Base-by-base conservation (phyloP, 2,888 invertebrate species). In the Ashinkailepas kermadecensis region DNA sequence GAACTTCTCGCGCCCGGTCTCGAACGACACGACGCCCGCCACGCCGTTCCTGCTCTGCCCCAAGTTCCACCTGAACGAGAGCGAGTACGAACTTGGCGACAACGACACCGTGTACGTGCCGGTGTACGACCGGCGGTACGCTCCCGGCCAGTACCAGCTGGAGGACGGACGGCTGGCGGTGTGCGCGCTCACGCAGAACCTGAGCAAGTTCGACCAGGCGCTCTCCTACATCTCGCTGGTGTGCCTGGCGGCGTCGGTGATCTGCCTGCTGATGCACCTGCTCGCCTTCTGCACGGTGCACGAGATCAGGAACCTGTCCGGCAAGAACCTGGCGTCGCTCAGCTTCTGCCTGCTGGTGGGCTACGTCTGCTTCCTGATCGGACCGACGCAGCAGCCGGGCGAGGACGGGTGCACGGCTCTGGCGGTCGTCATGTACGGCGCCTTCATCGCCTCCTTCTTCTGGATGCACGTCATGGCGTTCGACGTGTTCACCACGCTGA, bases 391-490 rank as follows among this genome's bases (percentile, higher is more conserved):
- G 25, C 82, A 84, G 62, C 84, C 85, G 21, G 84, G 83, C 54
- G 80, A 81, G 18, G 81, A 81, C 11, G 85, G 86, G 10, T 90
- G 90, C 84, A 85, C 87, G 23, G 85, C 87, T 2, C 85, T 88
- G 21, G 90, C 88, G 13, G 86, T 89, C 3, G 83, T 87, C 54
- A 88, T 89, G 81, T 89, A 90, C 84, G 90, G 88, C 86, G 87
- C 87, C 83, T 90, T 89, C 85, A 86, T 90, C 82, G 87, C 89
- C 1, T 88, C 90, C 3, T 90, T 90, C 85, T 88, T 88, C 83
- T 90, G 90, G 90, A 89, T 89, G 88, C 87, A 89, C 81, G 87
- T 89, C 7, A 88, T 90, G 86, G 88, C 90, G 0, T 88, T 89
- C 85, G 90, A 90, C 84, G 88, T 88, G 21, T 88, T 87, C 87